Evolutionary conservation across 2,888 invertebrate species (phyloP).

Genomic region (Abscondita cerata): DNA sequence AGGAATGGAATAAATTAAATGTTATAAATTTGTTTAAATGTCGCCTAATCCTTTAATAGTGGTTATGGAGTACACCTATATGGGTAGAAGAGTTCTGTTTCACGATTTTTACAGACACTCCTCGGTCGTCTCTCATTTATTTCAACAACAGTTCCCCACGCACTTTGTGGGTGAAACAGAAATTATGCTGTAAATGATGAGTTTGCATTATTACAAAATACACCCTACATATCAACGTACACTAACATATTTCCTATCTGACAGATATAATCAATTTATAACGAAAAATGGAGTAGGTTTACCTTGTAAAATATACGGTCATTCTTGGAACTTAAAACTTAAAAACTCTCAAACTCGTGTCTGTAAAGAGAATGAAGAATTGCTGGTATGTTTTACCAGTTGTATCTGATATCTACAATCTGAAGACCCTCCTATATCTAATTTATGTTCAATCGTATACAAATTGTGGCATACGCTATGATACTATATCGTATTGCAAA

Average conservation of each 20-base stretch:
- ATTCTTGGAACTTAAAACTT: constrained; percentile 5
- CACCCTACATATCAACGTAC: constrained; percentile 27
- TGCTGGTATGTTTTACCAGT: constrained; percentile 25
- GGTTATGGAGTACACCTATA: constrained; percentile 27
- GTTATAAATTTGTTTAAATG: constrained; percentile 9
- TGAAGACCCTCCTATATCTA: constrained; percentile 14
- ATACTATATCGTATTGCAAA: constrained; percentile 21
- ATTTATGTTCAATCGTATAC: constrained; percentile 17
- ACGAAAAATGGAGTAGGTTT: constrained; percentile 17
- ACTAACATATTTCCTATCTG: constrained; percentile 16
- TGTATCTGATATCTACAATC: constrained; percentile 27
- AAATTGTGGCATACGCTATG: constrained; percentile 22
- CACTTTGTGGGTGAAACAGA: constrained; percentile 30
- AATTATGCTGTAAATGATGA: constrained; percentile 28
- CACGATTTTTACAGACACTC: constrained; percentile 29
- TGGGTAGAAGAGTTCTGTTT: constrained; percentile 30
- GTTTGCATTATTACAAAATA: constrained; percentile 33
- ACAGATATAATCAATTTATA: constrained; percentile 24
- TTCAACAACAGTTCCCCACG: constrained; percentile 27
- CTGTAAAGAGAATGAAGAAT: constrained; percentile 13
- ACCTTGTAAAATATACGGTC: neutral
- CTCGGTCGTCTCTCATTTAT: constrained; percentile 29
- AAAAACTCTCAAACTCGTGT: constrained; percentile 9
- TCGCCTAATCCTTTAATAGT: constrained; percentile 9
- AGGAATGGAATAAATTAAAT: no score